Evolutionary conservation across 2,888 invertebrate species (phyloP).

Genomic region (Ornithoptera priamus): DNA sequence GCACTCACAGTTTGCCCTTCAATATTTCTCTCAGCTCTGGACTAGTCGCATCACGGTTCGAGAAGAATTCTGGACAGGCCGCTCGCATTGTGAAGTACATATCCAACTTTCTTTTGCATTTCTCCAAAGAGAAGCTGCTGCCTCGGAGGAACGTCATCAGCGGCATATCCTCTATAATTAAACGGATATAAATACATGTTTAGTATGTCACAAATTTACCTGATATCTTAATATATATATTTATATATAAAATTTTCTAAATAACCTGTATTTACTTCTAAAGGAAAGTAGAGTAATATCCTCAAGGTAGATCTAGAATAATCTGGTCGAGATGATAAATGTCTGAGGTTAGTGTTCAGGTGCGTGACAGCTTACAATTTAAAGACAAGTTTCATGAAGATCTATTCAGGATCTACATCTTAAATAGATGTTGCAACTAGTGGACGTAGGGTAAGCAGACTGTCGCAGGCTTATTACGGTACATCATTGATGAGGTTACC

Average conservation of each 20-base stretch:
- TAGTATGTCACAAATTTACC: background rate
- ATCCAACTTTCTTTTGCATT: slow-evolving; percentile 85
- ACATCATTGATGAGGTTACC: slow-evolving; percentile 48
- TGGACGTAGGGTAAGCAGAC: too few species aligned
- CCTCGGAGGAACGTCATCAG: slow-evolving; percentile 88
- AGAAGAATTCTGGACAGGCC: slow-evolving; percentile 89
- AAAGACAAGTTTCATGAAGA: too few species aligned
- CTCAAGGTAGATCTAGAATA: too few species aligned
- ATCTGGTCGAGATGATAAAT: too few species aligned
- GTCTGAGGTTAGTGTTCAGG: too few species aligned
- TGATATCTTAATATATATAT: background rate
- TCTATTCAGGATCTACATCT: too few species aligned
- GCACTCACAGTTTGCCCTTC: slow-evolving; percentile 32
- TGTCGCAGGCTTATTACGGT: too few species aligned
- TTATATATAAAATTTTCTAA: background rate
- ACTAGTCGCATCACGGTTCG: slow-evolving; percentile 84
- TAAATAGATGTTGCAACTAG: too few species aligned
- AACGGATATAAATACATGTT: background rate
- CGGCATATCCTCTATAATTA: slow-evolving; percentile 82
- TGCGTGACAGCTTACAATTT: too few species aligned
- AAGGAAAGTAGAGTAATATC: too few species aligned
- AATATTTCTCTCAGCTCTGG: slow-evolving; percentile 73
- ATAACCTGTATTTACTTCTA: too few species aligned
- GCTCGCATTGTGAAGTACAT: slow-evolving; percentile 93
- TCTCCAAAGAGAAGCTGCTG: slow-evolving; percentile 89